A percentile compares a stretch with the other conserved stretches of the same genome.
Conservation (phyloP, 2,797 vertebrate species). For the Galaxias olidus region DNA sequence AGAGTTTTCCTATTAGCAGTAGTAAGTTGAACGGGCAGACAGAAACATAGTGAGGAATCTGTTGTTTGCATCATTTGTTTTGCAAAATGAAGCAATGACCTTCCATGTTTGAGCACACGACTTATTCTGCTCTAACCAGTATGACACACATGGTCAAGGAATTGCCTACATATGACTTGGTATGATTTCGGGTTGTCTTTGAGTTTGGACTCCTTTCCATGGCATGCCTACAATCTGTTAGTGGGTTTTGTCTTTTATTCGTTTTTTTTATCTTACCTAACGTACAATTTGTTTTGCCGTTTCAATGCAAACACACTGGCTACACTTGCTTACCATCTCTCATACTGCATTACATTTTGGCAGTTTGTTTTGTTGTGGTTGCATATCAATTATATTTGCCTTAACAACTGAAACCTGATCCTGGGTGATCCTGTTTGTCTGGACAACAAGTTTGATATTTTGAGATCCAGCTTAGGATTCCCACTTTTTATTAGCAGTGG, state of each 20-base stretch:
- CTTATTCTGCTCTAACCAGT: neutral
- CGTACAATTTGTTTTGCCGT: constrained; percentile 32
- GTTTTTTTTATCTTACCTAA: constrained; percentile 9
- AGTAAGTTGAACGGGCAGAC: constrained; percentile 6
- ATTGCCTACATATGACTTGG: neutral
- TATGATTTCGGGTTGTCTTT: neutral
- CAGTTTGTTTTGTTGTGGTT: too few relatives aligned
- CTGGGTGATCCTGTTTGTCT: too few relatives aligned
- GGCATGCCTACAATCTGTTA: constrained; percentile 8
- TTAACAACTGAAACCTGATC: too few relatives aligned
- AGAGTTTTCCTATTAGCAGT: constrained; percentile 21
- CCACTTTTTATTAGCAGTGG: too few relatives aligned
- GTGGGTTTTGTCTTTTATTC: constrained; percentile 8
- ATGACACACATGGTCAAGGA: neutral
- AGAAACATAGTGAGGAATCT: constrained; percentile 1
- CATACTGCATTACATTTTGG: too few relatives aligned
- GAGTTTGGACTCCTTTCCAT: too few relatives aligned
- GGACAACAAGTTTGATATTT: too few relatives aligned
- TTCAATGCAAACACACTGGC: constrained; percentile 13
- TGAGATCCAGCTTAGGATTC: too few relatives aligned
- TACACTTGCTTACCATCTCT: neutral
- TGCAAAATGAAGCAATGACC: neutral
- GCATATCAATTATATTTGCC: too few relatives aligned
- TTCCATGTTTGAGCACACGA: neutral
- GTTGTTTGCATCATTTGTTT: constrained; percentile 47